Conservation (phyloP, 2,888 invertebrate species). For the Philonicus albiceps region DNA sequence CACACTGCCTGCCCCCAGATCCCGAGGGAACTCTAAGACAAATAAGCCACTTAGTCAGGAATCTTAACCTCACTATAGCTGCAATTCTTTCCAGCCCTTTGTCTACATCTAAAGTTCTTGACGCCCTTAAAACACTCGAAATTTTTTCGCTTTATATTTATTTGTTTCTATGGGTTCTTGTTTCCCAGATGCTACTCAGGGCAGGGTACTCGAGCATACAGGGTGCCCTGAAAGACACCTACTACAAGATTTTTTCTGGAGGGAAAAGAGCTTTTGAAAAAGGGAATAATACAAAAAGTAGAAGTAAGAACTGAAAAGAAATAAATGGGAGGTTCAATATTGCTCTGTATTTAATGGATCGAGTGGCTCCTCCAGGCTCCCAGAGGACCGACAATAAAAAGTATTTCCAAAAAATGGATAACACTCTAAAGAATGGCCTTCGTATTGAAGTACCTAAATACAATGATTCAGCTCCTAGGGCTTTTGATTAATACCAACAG, state of each 20-base stretch:
- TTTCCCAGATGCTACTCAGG: neutral
- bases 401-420: neutral
- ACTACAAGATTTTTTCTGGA: neutral
- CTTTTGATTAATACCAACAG: neutral
- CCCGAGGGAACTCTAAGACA: conserved; percentile 27
- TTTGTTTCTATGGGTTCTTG: neutral
- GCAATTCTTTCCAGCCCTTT: conserved; percentile 37
- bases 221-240: neutral
- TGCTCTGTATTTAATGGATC: neutral
- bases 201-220: neutral
- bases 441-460: neutral
- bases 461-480: neutral
- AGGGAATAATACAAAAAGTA: neutral
- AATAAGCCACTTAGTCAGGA: conserved; percentile 41
- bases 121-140: conserved; percentile 23
- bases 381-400: neutral
- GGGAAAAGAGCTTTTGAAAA: neutral
- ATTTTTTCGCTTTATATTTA: neutral
- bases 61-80: conserved; percentile 39
- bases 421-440: neutral
- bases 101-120: conserved; percentile 1
- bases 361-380: neutral
- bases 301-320: neutral
- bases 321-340: neutral
- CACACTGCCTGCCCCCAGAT: neutral